Percentiles rank a stretch among this genome's conserved stretches.
phyloP scores from a whole-genome alignment of 2,888 invertebrate genomes.

The Apodemia mormo region DNA sequence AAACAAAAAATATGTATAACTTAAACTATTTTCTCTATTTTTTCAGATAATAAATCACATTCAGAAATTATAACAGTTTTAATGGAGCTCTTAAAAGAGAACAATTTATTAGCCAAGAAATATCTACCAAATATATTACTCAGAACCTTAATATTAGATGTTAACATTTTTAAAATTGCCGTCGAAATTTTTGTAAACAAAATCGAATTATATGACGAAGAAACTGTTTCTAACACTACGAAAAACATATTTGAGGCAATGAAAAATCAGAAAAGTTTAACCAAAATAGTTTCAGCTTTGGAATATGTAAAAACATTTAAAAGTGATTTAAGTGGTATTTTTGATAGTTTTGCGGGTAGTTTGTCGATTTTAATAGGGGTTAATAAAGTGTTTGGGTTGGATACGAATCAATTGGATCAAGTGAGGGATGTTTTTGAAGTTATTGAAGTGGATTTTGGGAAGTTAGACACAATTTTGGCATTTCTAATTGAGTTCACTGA shows the following conservation, averaged over 20 bases:
- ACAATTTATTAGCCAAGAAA: conserved; percentile 45
- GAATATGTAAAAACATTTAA: conserved; percentile 39
- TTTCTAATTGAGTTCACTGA: neutral
- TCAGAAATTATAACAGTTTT: conserved; percentile 49
- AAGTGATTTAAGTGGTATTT: neutral
- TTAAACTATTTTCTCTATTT: neutral
- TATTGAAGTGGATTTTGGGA: conserved; percentile 17
- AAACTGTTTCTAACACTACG: conserved; percentile 32
- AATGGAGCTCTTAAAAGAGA: conserved; percentile 45
- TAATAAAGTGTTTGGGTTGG: neutral
- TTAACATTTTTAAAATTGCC: conserved; percentile 43
- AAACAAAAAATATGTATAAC: too few relatives aligned
- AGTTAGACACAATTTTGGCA: conserved; percentile 9
- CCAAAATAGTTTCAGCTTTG: conserved; percentile 34
- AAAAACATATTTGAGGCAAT: conserved; percentile 34
- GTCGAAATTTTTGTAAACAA: conserved; percentile 48
- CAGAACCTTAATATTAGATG: conserved; percentile 38
- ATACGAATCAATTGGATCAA: neutral
- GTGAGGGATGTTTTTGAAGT: conserved; percentile 20
- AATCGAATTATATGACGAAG: conserved; percentile 46
- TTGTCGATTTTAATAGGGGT: conserved; percentile 1
- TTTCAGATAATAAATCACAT: conserved; percentile 51
- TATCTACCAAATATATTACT: conserved; percentile 47
- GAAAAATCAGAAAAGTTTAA: conserved; percentile 31
- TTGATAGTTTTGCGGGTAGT: conserved; percentile 1